These are phyloP conservation scores for Mellilla xanthometata DNA, from an alignment of 2,888 invertebrate genomes.

Conservation along the genomic window DNA sequence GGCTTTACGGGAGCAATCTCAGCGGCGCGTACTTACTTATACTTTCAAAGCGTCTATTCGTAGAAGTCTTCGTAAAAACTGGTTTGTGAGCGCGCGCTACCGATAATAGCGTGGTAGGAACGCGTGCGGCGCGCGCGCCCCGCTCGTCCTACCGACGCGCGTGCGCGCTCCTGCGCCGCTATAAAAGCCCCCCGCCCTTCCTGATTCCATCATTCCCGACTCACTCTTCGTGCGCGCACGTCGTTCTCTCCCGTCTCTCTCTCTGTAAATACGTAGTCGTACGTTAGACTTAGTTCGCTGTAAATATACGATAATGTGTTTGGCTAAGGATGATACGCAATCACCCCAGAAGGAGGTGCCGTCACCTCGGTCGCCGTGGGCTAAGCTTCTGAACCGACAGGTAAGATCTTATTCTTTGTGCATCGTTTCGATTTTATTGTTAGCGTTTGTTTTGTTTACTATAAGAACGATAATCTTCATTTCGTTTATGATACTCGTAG, in stretches of 20 bases:
- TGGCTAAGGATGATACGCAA: slow-evolving; percentile 73
- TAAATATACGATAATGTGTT: slow-evolving; percentile 75
- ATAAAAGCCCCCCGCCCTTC: slow-evolving; percentile 74
- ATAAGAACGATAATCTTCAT: too few relatives aligned
- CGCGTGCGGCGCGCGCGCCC: slow-evolving; percentile 64
- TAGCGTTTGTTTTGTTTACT: too few relatives aligned
- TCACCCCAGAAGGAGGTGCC: slow-evolving; percentile 68
- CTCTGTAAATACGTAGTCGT: slow-evolving; percentile 75
- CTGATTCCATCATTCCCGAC: slow-evolving; percentile 74
- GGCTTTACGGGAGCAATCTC: slow-evolving; percentile 56
- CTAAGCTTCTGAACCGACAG: slow-evolving; percentile 81
- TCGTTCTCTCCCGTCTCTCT: slow-evolving; percentile 49
- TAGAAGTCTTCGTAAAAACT: slow-evolving; percentile 63
- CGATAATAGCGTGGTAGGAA: slow-evolving; percentile 33
- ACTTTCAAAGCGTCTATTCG: slow-evolving; percentile 70
- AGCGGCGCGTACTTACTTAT: slow-evolving; percentile 60
- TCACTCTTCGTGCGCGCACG: slow-evolving; percentile 64
- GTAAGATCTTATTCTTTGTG: slow-evolving; percentile 52
- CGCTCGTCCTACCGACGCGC: slow-evolving; percentile 44
- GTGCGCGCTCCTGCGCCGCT: slow-evolving; percentile 53
- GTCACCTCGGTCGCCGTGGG: slow-evolving; percentile 81
- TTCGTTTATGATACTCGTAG: too few relatives aligned
- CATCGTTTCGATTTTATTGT: too few relatives aligned
- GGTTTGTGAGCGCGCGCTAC: slow-evolving; percentile 73
- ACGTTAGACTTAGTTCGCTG: slow-evolving; percentile 59